phyloP scores from a whole-genome alignment of 2,113 vertebrate genomes.

The Hoplias malabaricus region DNA sequence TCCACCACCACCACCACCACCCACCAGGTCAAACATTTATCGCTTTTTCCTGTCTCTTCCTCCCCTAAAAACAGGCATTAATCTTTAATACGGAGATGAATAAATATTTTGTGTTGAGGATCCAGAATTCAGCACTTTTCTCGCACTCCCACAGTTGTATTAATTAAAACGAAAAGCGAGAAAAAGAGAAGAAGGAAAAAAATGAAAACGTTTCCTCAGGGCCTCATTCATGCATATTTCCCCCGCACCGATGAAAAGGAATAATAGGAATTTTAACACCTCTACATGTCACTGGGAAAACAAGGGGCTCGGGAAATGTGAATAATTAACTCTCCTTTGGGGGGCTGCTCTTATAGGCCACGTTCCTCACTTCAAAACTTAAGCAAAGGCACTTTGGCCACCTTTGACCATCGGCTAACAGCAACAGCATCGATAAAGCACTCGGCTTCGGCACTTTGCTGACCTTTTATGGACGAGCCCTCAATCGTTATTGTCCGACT shows the following conservation, averaged over 20 bases:
- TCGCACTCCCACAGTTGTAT: slow-evolving; percentile 20
- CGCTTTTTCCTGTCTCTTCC: slow-evolving; percentile 33
- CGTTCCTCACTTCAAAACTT: neutral
- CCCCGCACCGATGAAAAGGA: slow-evolving; percentile 29
- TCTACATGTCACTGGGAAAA: slow-evolving; percentile 33
- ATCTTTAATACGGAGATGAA: slow-evolving; percentile 50
- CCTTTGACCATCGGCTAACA: neutral
- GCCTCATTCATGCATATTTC: slow-evolving; percentile 31
- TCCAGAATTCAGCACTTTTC: slow-evolving; percentile 51
- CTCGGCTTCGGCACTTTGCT: too few species aligned
- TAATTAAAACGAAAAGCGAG: slow-evolving; percentile 37
- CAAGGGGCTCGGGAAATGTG: slow-evolving; percentile 24
- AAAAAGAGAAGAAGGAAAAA: neutral
- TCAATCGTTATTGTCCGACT: neutral
- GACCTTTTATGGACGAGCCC: neutral
- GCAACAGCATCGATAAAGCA: slow-evolving; percentile 11
- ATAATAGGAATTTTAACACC: slow-evolving; percentile 44
- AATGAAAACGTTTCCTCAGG: neutral
- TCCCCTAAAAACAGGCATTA: slow-evolving; percentile 39
- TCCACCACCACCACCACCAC: neutral
- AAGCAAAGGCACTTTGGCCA: neutral
- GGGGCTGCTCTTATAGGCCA: slow-evolving; percentile 21
- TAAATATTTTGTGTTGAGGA: slow-evolving; percentile 40
- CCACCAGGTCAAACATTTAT: slow-evolving; percentile 50
- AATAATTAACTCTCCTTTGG: slow-evolving; percentile 52